These are phyloP conservation scores for Natator depressus DNA, from an alignment of 2,113 vertebrate genomes.

Conservation along the genomic window DNA sequence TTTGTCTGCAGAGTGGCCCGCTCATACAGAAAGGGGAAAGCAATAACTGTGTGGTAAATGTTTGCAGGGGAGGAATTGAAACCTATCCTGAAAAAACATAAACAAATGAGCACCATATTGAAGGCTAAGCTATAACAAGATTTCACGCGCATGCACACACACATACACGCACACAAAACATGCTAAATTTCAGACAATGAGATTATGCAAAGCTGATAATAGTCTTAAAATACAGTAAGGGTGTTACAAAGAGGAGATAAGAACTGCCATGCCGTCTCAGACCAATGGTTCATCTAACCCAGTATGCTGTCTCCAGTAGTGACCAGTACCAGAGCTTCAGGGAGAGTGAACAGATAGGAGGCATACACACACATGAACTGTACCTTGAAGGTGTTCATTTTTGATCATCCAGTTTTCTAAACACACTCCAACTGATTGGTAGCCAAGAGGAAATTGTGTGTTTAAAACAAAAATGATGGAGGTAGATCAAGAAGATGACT, in stretches of 20 bases:
- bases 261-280: neutral
- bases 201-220: neutral
- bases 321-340: neutral
- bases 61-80: neutral
- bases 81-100: neutral
- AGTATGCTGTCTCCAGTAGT: neutral
- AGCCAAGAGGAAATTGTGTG: slow-evolving; percentile 41
- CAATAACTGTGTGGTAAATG: neutral
- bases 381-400: neutral
- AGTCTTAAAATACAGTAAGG: neutral
- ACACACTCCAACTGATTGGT: slow-evolving; percentile 7
- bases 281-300: neutral
- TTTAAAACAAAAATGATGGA: neutral
- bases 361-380: neutral
- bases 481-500: slow-evolving; percentile 62
- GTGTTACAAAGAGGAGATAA: neutral
- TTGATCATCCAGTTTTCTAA: neutral
- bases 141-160: neutral
- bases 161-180: fast-evolving
- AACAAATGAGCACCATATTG: neutral
- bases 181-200: neutral
- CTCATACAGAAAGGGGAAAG: neutral
- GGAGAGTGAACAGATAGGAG: neutral
- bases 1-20: neutral
- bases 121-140: neutral